Evolutionary conservation across 1,140 invertebrate species (phyloP).

Genomic region (Macrobrachium rosenbergii): DNA sequence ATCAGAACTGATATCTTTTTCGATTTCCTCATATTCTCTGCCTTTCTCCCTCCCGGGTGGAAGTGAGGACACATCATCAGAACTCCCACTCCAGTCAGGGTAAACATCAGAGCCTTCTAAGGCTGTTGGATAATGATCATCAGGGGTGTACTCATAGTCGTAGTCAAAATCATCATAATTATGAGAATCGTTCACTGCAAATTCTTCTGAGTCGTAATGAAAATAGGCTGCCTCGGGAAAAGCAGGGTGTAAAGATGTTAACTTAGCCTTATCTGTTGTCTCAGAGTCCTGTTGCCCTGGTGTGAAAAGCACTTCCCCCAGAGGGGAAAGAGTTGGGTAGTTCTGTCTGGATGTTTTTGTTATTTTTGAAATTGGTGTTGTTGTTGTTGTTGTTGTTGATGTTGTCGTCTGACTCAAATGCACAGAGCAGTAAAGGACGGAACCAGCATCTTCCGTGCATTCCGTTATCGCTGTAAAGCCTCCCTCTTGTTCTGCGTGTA

Average conservation of each 20-base stretch:
- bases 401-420: conserved; percentile 5
- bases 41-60: too few relatives aligned
- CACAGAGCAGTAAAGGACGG: conserved; percentile 1
- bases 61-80: too few relatives aligned
- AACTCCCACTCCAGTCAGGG: not conserved
- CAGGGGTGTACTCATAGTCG: not conserved
- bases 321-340: too few relatives aligned
- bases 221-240: not conserved
- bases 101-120: conserved; percentile 9
- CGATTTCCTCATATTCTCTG: too few relatives aligned
- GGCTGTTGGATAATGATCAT: conserved; percentile 13
- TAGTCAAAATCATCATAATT: not conserved
- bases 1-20: too few relatives aligned
- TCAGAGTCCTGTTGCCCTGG: too few relatives aligned
- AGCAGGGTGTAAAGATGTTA: not conserved
- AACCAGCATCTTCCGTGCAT: conserved; percentile 3
- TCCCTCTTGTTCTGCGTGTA: conserved; percentile 29
- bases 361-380: not conserved
- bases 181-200: not conserved
- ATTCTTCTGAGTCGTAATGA: not conserved
- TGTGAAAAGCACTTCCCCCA: too few relatives aligned
- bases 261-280: not conserved
- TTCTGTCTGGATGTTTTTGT: too few relatives aligned
- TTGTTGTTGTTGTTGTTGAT: not conserved
- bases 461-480: conserved; percentile 13